Base-by-base conservation (phyloP, 2,888 invertebrate species). In the Oasisia sp. region DNA sequence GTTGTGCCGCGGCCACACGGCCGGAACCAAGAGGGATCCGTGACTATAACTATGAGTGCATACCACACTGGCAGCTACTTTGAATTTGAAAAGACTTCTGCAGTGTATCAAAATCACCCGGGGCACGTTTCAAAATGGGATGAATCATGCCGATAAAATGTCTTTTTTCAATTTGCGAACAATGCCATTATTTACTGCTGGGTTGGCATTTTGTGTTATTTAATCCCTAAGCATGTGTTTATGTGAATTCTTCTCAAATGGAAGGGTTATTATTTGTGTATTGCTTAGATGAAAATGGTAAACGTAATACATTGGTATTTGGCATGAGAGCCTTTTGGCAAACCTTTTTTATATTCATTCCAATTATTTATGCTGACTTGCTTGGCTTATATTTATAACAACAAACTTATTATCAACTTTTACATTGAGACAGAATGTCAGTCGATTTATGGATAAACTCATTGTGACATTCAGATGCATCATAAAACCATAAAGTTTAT, bases 121-220 rank as follows among this genome's bases (percentile, higher is more conserved):
- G 27, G n/a, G 74, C 74, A 74, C 19, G 19, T 74, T 74, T 74
- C 74, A 14, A 74, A 74, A 74, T n/a, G 3, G 74, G 74, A 4
- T 74, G 74, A 74, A n/a, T 74, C 74, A 74, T 74, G 74, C 74
- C n/a, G 27, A n/a, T 74, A 74, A 74, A 74, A 74, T 74, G 74
- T 7, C 74, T 74, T 74, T 74, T 19, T 74, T 74, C 74, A 74
- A 74, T 74, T 74, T n/a, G n/a, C 27, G 7, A 74, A 7, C 19
- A 27, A 7, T 14, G 19, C 27, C 7, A 74, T 0, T 58, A 27
- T 74, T 19, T 74, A 19, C n/a, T 27, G 7, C 27, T 27, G 27
- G 14, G 27, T 74, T 74, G n/a, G 27, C 74, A 74, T 74, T 74
- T 74, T 7, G n/a, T 74, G 27, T 19, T 74, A 74, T 74, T 74